Conservation (phyloP, 2,888 invertebrate genomes). For the Adelognathus sp. region DNA sequence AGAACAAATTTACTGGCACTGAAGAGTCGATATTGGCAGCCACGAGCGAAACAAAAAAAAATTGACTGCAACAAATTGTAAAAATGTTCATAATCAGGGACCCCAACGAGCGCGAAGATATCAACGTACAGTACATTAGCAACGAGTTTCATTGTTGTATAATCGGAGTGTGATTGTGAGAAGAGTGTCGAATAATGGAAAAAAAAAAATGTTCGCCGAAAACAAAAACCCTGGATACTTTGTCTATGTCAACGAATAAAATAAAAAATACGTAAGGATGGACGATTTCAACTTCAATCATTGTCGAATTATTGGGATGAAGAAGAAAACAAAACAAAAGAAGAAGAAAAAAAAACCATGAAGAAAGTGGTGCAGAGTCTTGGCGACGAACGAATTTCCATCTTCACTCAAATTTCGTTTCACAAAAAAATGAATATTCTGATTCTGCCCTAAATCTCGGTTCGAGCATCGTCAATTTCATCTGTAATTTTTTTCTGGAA, state of each 20-base stretch:
- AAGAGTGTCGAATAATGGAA: conserved; percentile 62
- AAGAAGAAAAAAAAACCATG: neutral
- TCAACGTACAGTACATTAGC: conserved; percentile 23
- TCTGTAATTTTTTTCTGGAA: no score
- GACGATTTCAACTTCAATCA: conserved; percentile 53
- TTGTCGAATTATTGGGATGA: neutral
- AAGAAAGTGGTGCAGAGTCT: no score
- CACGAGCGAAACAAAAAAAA: conserved; percentile 3
- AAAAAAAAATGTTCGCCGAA: conserved; percentile 65
- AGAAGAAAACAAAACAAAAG: neutral
- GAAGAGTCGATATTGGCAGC: conserved; percentile 1
- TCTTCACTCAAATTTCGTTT: no score
- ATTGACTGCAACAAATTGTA: conserved; percentile 1
- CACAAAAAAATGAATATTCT: neutral
- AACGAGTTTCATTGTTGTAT: conserved; percentile 26
- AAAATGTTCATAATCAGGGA: conserved; percentile 28
- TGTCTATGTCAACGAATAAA: conserved; percentile 60
- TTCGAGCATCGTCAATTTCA: no score
- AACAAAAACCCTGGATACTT: conserved; percentile 62
- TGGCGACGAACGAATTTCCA: no score
- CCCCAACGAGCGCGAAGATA: conserved; percentile 13
- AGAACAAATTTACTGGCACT: neutral
- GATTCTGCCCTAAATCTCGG: no score
- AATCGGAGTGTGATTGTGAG: conserved; percentile 62
- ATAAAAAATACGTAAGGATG: conserved; percentile 39